Evolutionary conservation across 2,113 vertebrate genomes (phyloP).

Genomic region (Calypte anna): DNA sequence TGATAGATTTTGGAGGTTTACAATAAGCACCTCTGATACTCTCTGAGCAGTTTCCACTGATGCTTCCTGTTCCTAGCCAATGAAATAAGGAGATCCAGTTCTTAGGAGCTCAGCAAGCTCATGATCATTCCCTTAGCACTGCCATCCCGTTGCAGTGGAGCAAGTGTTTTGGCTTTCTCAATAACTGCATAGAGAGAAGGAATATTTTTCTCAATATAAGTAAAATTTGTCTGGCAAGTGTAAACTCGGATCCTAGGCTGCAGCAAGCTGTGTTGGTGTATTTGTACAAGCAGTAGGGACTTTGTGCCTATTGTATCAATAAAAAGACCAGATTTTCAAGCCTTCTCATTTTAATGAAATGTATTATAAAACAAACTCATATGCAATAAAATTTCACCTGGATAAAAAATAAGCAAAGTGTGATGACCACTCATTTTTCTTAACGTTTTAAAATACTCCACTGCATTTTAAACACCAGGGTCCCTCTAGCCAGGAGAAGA

Average conservation of each 20-base stretch:
- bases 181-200: not conserved
- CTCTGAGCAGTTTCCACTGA: not conserved
- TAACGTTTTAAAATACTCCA: not conserved
- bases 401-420: not conserved
- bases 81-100: not conserved
- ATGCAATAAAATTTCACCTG: slow-evolving; percentile 30
- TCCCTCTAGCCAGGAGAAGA: not conserved
- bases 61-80: not conserved
- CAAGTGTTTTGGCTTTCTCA: not conserved
- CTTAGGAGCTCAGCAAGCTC: not conserved
- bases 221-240: not conserved
- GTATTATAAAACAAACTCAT: not conserved
- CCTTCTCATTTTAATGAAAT: not conserved
- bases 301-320: not conserved
- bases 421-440: not conserved
- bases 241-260: not conserved
- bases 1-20: not conserved
- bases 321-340: not conserved
- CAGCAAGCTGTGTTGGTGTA: not conserved
- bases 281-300: not conserved
- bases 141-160: not conserved
- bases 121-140: not conserved
- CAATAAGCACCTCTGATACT: not conserved
- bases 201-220: not conserved
- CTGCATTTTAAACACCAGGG: not conserved